phyloP scores from a whole-genome alignment of 2,113 vertebrate genomes.

The Scartelaos histophorus region DNA sequence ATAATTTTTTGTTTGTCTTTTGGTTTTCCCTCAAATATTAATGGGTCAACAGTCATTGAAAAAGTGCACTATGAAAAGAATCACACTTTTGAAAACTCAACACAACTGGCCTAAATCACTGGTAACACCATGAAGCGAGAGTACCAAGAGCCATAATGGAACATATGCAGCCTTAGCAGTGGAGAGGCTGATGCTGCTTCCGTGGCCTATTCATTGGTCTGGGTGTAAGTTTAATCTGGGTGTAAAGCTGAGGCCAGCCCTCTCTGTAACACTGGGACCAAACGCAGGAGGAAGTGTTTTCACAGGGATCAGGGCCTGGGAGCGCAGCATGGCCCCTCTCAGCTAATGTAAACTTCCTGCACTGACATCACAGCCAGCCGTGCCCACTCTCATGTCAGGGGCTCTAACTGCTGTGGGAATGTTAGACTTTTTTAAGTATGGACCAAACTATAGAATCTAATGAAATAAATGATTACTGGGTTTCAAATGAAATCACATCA shows the following conservation, averaged over 20 bases:
- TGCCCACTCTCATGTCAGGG: neutral
- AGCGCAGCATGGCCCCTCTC: slow-evolving; percentile 28
- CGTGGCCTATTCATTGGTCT: slow-evolving; percentile 50
- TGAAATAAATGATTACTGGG: too few species aligned
- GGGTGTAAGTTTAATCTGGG: slow-evolving; percentile 73
- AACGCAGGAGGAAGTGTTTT: slow-evolving; percentile 59
- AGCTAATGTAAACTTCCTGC: slow-evolving; percentile 66
- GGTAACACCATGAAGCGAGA: neutral
- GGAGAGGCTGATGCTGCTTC: slow-evolving; percentile 45
- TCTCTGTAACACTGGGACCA: neutral
- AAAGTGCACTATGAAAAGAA: too few species aligned
- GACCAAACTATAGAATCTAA: neutral
- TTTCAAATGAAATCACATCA: too few species aligned
- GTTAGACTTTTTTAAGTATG: neutral
- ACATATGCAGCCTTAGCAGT: slow-evolving; percentile 40
- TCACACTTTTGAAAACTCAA: too few species aligned
- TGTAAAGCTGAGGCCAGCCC: slow-evolving; percentile 30
- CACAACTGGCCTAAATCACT: neutral
- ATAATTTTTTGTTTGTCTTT: too few species aligned
- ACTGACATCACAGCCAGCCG: slow-evolving; percentile 47
- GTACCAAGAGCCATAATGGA: slow-evolving; percentile 5
- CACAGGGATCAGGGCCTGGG: slow-evolving; percentile 49
- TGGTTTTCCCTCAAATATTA: too few species aligned
- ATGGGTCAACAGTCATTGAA: too few species aligned
- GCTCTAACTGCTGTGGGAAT: neutral